Evolutionary conservation across 2,113 vertebrate genomes (phyloP), one percentile per base, ranked within the genome.

Genomic region (Perccottus glenii): DNA sequence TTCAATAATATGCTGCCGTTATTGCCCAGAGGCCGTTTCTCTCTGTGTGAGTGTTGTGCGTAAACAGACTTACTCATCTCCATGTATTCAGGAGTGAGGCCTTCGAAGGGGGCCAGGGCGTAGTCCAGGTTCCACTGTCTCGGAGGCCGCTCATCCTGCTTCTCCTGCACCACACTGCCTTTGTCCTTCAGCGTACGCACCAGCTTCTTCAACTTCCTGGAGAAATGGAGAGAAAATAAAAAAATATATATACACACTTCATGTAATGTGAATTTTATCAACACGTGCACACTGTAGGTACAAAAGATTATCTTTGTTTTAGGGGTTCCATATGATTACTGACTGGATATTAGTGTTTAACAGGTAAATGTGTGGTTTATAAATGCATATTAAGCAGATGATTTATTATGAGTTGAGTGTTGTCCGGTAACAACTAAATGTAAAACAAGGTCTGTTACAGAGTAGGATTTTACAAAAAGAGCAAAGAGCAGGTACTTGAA

Each of bases 41-140:
- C 14, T 46, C 14, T 52, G 19, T 36, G n/a, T 27, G 16, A 8
- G 44, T 42, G 45, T 16, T 27, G 50, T 53, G 60, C 47, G 51
- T 0, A 9, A 50, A 48, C 6, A 35, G 40, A 89, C 97, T 93
- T 89, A 99, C 98, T 98, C 98, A 99, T 99, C 87, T 99, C 98
- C 98, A 99, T 99, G 89, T 98, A 99, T 77, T 99, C 98, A 2
- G 98, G 98, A 9, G 96, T 98, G 64, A 99, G 90, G 6, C 98
- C 97, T 0, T 95, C 96, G 59, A 96, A 98, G 0, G 96, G 95
- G 55, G 95, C 96, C 72, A 99, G 86, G 51, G 85, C 91, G 5
- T 97, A 94, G 80, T 99, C 97, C 1, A 95, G 88, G 74, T 95
- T 93, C 98, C 98, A 99, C 45, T 97, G 97, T 71, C 95, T 93